Percentiles rank a stretch among this genome's conserved stretches.
Conservation (phyloP, 2,888 invertebrate species). For the Apotomis betuletana region DNA sequence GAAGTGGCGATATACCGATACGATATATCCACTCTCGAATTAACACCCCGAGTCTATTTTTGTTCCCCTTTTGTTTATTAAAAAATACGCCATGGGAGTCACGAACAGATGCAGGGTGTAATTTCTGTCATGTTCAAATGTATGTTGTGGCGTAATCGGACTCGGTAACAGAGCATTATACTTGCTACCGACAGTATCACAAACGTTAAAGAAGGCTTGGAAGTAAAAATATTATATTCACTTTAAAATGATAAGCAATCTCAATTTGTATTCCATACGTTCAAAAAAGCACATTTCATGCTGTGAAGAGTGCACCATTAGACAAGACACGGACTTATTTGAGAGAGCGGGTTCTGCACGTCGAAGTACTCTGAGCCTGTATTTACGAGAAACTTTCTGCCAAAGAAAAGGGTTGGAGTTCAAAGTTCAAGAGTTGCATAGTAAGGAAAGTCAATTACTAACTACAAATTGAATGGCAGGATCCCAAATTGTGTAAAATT, state of each 20-base stretch:
- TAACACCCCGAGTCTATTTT: neutral
- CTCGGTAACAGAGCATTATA: too few species aligned
- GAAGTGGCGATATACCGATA: too few species aligned
- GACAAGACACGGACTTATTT: too few species aligned
- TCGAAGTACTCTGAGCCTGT: neutral
- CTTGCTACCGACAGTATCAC: too few species aligned
- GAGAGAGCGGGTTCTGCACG: too few species aligned
- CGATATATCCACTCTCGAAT: neutral
- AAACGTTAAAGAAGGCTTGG: too few species aligned
- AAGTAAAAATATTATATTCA: too few species aligned
- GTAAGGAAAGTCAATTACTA: slow-evolving; percentile 26
- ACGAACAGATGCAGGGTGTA: neutral
- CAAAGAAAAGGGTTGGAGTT: neutral
- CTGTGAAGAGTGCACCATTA: too few species aligned
- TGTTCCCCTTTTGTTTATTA: neutral
- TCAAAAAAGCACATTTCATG: too few species aligned
- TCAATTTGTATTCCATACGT: too few species aligned
- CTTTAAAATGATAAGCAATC: too few species aligned
- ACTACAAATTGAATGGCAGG: slow-evolving; percentile 5
- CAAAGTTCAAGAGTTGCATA: neutral
- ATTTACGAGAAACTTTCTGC: neutral
- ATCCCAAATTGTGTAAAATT: slow-evolving; percentile 27
- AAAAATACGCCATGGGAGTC: neutral
- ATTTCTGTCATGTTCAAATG: neutral
- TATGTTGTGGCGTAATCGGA: neutral